Evolutionary conservation across 2,888 invertebrate genomes (phyloP).

Genomic region (Brenthis hecate): DNA sequence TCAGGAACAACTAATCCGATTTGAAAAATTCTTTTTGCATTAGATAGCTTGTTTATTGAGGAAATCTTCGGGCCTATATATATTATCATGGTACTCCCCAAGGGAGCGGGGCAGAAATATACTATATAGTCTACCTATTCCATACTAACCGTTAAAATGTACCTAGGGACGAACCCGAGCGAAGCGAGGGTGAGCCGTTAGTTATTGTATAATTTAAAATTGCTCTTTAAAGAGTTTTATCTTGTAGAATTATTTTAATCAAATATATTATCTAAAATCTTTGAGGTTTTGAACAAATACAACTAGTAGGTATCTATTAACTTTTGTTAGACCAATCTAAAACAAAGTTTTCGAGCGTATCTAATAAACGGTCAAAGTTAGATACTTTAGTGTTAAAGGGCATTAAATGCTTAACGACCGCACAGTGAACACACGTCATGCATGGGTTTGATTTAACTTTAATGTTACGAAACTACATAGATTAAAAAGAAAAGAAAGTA

Average conservation of each 20-base stretch:
- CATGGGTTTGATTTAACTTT: neutral
- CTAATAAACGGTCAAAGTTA: constrained; percentile 9
- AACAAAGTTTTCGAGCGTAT: constrained; percentile 20
- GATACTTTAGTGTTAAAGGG: constrained; percentile 6
- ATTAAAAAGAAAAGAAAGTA: no score
- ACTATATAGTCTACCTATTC: no score
- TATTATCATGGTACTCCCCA: no score
- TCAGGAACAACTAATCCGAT: no score
- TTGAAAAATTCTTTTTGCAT: no score
- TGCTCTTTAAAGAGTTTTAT: neutral
- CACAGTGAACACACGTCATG: neutral
- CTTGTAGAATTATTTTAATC: neutral
- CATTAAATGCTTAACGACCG: constrained; percentile 3
- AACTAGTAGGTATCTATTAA: constrained; percentile 8
- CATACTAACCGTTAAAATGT: no score
- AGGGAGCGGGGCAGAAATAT: no score
- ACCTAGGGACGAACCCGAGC: no score
- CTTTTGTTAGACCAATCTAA: constrained; percentile 3
- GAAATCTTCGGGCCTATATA: no score
- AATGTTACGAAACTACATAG: no score
- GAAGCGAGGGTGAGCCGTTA: no score
- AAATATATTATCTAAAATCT: constrained; percentile 8
- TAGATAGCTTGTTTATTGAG: no score
- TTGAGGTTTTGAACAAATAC: constrained; percentile 9
- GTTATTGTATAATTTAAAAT: neutral